Evolutionary conservation across 2,797 vertebrate species (phyloP).

Genomic region (Crenichthys baileyi): DNA sequence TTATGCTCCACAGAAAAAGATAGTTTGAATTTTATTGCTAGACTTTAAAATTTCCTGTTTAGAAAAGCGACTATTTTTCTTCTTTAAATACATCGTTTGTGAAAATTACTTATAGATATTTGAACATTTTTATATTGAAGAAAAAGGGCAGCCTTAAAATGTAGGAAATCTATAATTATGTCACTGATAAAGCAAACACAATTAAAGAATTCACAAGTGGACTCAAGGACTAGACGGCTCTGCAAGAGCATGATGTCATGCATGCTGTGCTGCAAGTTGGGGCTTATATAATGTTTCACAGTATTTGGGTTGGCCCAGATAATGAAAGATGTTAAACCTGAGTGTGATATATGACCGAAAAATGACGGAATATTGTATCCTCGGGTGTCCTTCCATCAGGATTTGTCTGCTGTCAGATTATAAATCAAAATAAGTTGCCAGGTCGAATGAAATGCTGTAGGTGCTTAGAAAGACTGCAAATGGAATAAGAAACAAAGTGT

Average conservation of each 20-base stretch:
- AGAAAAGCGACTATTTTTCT: not conserved
- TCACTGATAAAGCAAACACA: not conserved
- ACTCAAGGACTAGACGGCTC: not conserved
- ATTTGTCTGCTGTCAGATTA: slow-evolving; percentile 10
- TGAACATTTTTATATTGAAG: not conserved
- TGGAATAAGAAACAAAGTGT: slow-evolving; percentile 1
- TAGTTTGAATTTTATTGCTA: not conserved
- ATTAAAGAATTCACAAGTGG: not conserved
- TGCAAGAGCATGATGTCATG: slow-evolving; percentile 15
- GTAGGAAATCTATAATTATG: not conserved
- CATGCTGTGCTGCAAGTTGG: slow-evolving; percentile 30
- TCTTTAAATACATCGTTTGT: not conserved
- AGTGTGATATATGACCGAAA: slow-evolving; percentile 29
- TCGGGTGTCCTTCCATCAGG: slow-evolving; percentile 23
- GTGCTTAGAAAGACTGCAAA: slow-evolving; percentile 13
- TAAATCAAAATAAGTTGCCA: slow-evolving; percentile 29
- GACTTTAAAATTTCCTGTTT: not conserved
- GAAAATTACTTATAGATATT: not conserved
- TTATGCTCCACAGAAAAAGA: slow-evolving; percentile 16
- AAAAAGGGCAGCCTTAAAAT: not conserved
- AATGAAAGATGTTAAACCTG: slow-evolving; percentile 42
- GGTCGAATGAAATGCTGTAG: slow-evolving; percentile 13
- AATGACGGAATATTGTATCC: slow-evolving; percentile 18
- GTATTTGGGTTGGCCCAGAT: slow-evolving; percentile 46
- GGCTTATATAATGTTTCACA: slow-evolving; percentile 24